Evolutionary conservation across 2,797 vertebrate genomes (phyloP).

Genomic region (Ptychadena robeensis): DNA sequence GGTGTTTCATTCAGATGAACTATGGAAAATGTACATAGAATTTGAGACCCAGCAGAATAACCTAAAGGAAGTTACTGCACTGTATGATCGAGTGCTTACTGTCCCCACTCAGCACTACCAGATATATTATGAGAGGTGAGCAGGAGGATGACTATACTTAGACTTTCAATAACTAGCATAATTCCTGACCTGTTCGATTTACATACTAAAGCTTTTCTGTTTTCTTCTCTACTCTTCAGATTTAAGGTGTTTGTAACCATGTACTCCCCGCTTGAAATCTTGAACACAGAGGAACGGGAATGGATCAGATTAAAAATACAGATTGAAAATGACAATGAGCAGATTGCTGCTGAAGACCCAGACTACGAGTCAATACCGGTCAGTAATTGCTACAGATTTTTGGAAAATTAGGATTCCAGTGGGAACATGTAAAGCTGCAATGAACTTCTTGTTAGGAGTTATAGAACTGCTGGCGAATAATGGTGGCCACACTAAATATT

Average conservation of each 20-base stretch:
- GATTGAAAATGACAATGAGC: slow-evolving; percentile 68
- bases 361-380: slow-evolving; percentile 68
- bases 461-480: too few relatives aligned
- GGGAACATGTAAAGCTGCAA: too few relatives aligned
- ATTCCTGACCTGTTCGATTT: too few relatives aligned
- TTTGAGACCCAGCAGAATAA: slow-evolving; percentile 85
- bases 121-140: slow-evolving; percentile 84
- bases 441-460: too few relatives aligned
- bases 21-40: slow-evolving; percentile 86
- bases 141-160: neutral
- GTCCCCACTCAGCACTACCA: slow-evolving; percentile 86
- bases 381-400: neutral
- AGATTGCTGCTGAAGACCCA: slow-evolving; percentile 74
- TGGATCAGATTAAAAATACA: slow-evolving; percentile 74
- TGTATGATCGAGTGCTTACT: slow-evolving; percentile 80
- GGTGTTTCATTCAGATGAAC: slow-evolving; percentile 86
- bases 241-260: slow-evolving; percentile 78
- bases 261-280: slow-evolving; percentile 74
- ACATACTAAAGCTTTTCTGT: neutral
- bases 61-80: slow-evolving; percentile 71
- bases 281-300: slow-evolving; percentile 78
- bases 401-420: neutral
- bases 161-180: too few relatives aligned
- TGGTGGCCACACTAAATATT: too few relatives aligned
- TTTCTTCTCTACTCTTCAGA: slow-evolving; percentile 65